Conservation (phyloP, 1,140 invertebrate genomes). For the Linepithema humile region DNA sequence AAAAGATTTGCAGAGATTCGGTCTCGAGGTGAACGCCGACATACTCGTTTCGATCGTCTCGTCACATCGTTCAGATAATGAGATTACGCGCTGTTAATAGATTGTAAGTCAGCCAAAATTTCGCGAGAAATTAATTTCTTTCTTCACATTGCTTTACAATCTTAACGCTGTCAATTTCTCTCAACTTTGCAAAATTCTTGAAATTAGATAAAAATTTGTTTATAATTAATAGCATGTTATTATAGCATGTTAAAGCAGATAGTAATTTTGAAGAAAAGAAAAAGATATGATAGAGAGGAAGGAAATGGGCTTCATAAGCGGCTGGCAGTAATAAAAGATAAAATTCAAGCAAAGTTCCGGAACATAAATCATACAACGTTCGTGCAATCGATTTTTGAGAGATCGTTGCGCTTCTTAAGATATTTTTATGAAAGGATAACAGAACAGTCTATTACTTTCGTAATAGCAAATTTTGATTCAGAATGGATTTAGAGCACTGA, state of each 20-base stretch:
- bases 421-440: background rate
- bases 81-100: background rate
- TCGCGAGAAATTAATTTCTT: background rate
- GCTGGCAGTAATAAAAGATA: background rate
- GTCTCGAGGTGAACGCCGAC: background rate
- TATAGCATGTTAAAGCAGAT: background rate
- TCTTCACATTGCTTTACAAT: background rate
- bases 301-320: background rate
- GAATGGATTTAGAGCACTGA: background rate
- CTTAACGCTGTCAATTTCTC: background rate
- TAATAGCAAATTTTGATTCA: background rate
- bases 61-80: background rate
- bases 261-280: background rate
- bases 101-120: background rate
- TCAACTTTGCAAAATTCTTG: background rate
- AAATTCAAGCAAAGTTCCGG: background rate
- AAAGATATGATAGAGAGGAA: background rate
- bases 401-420: background rate
- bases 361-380: background rate
- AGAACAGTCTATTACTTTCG: background rate
- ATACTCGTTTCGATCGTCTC: background rate
- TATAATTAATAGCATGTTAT: background rate
- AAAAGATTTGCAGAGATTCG: conserved; percentile 29
- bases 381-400: background rate
- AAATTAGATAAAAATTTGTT: background rate